Percentiles rank a stretch among this genome's conserved stretches.
Evolutionary conservation across 2,888 invertebrate species (phyloP).

Genomic region (Pollenia amentaria): DNA sequence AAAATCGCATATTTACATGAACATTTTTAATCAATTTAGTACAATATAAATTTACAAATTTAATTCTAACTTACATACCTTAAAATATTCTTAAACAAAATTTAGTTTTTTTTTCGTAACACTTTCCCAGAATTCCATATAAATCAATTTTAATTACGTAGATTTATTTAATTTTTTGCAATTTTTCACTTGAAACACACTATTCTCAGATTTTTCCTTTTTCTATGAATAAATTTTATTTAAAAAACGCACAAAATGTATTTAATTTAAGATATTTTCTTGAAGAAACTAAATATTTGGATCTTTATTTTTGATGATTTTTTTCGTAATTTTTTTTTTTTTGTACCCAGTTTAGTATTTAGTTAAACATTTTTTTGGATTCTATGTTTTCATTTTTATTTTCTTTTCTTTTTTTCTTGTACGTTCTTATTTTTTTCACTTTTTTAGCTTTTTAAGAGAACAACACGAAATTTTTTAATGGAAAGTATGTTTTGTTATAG

Average conservation of each 20-base stretch:
- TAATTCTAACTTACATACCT: slow-evolving; percentile 7
- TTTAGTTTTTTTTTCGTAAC: no score
- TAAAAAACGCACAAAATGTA: not conserved
- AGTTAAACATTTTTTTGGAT: slow-evolving; percentile 46
- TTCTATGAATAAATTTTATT: slow-evolving; percentile 11
- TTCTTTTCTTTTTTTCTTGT: slow-evolving; percentile 17
- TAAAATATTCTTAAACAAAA: not conserved
- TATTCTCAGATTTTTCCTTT: not conserved
- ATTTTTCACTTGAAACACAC: slow-evolving; percentile 11
- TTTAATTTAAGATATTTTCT: not conserved
- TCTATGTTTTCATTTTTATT: slow-evolving; percentile 23
- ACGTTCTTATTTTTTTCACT: not conserved
- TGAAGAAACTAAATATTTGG: not conserved
- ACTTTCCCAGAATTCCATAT: no score
- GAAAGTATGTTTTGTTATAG: slow-evolving; percentile 53
- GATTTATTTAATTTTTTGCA: not conserved
- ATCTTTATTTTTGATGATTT: not conserved
- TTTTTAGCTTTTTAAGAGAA: slow-evolving; percentile 20
- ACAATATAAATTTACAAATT: no score
- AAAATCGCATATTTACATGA: no score
- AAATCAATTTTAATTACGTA: no score
- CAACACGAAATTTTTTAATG: slow-evolving; percentile 10
- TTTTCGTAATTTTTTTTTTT: not conserved
- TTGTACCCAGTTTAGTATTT: slow-evolving; percentile 7
- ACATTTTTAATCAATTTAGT: no score